A percentile compares a stretch with the other conserved stretches of the same genome.
phyloP scores from a whole-genome alignment of 1,140 invertebrate genomes.

The Chlorops oryzae region DNA sequence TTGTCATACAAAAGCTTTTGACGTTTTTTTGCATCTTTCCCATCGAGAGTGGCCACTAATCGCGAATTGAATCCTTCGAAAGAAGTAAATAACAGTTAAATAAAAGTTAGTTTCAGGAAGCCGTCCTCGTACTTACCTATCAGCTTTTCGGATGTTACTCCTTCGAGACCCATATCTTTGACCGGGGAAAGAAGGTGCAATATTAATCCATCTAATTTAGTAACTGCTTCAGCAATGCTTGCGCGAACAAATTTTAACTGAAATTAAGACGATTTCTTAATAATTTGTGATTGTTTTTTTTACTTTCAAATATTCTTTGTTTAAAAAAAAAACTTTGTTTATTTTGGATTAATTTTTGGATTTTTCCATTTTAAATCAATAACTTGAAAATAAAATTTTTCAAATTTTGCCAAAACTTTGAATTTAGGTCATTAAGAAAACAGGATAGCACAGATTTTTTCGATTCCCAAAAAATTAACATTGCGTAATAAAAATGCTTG shows the following conservation, averaged over 20 bases:
- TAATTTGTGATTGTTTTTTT: too few relatives aligned
- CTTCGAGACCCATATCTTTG: slow-evolving; percentile 33
- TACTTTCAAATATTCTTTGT: too few relatives aligned
- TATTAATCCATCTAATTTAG: slow-evolving; percentile 31
- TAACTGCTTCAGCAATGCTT: slow-evolving; percentile 26
- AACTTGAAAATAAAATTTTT: too few relatives aligned
- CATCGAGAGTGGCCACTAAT: slow-evolving; percentile 51
- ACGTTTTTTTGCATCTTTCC: slow-evolving; percentile 56
- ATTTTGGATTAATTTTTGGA: too few relatives aligned
- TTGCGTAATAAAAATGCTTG: too few relatives aligned
- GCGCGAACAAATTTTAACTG: slow-evolving; percentile 33
- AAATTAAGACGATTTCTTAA: not conserved
- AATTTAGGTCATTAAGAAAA: too few relatives aligned
- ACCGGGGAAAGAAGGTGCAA: slow-evolving; percentile 40
- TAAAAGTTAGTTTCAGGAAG: not conserved
- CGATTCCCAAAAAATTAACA: too few relatives aligned
- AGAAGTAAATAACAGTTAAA: not conserved
- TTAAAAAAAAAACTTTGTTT: too few relatives aligned
- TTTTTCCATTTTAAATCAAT: too few relatives aligned
- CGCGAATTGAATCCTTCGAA: slow-evolving; percentile 48
- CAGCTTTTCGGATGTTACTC: slow-evolving; percentile 32
- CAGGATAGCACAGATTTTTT: too few relatives aligned
- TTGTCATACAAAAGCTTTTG: slow-evolving; percentile 49
- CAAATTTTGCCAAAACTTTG: too few relatives aligned
- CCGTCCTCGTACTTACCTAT: slow-evolving; percentile 24